A percentile compares a stretch with the other conserved stretches of the same genome.
Conservation (phyloP, 2,888 invertebrate species). For the Harpalus rubripes region DNA sequence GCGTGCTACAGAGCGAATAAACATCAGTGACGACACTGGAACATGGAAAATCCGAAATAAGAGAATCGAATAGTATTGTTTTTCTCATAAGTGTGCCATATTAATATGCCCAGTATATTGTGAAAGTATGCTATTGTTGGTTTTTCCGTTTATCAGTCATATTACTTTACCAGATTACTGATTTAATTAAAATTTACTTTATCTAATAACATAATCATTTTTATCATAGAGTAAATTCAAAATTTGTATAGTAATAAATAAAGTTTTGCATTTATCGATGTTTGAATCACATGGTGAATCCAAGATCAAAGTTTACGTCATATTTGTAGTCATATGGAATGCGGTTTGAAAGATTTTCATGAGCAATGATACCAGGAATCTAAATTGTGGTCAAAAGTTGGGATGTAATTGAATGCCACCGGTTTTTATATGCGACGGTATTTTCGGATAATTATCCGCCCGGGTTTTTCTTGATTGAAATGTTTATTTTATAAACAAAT, state of each 20-base stretch:
- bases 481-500: conserved; percentile 53
- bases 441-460: conserved; percentile 47
- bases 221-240: conserved; percentile 12
- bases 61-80: conserved; percentile 59
- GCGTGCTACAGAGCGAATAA: conserved; percentile 1
- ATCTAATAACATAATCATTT: conserved; percentile 10
- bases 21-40: conserved; percentile 55
- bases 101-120: conserved; percentile 37
- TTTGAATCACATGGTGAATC: conserved; percentile 52
- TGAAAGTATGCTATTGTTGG: conserved; percentile 59
- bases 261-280: neutral
- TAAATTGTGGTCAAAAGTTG: conserved; percentile 56
- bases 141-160: conserved; percentile 62
- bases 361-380: conserved; percentile 48
- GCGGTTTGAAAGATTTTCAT: conserved; percentile 52
- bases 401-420: conserved; percentile 32
- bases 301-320: conserved; percentile 49
- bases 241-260: conserved; percentile 17
- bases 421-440: conserved; percentile 45
- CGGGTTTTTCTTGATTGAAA: conserved; percentile 56
- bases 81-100: conserved; percentile 49
- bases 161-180: conserved; percentile 3
- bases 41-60: conserved; percentile 57
- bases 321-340: conserved; percentile 45
- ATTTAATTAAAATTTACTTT: conserved; percentile 41